Percentiles rank a stretch among this genome's conserved stretches.
Conservation (phyloP, 2,888 invertebrate species). For the Autographa gamma region DNA sequence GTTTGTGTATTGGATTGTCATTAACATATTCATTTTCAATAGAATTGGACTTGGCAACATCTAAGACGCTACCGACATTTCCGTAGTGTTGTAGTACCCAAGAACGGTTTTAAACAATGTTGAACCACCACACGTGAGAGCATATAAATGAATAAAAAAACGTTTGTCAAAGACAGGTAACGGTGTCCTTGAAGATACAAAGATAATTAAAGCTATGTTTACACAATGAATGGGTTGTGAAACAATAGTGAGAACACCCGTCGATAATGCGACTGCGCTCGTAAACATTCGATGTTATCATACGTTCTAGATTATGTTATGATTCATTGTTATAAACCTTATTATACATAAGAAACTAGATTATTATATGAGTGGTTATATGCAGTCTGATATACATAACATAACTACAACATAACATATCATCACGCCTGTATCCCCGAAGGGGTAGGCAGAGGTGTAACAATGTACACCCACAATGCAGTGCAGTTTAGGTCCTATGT, state of each 20-base stretch:
- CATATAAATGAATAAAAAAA: background rate
- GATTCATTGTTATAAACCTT: background rate
- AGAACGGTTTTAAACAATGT: background rate
- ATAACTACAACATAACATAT: too few relatives aligned
- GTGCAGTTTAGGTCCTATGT: too few relatives aligned
- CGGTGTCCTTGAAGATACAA: background rate
- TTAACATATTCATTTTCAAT: too few relatives aligned
- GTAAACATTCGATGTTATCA: constrained; percentile 5
- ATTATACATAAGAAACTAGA: background rate
- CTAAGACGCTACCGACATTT: too few relatives aligned
- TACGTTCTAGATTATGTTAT: background rate
- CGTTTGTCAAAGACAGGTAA: background rate
- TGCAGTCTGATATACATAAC: too few relatives aligned
- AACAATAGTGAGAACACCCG: background rate
- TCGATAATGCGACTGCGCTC: background rate
- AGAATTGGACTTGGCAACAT: too few relatives aligned
- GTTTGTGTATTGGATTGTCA: too few relatives aligned
- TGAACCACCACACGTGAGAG: background rate
- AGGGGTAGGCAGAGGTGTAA: too few relatives aligned
- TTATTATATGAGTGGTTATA: background rate
- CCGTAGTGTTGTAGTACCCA: too few relatives aligned
- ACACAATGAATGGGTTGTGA: constrained; percentile 2
- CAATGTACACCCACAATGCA: too few relatives aligned
- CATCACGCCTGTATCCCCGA: too few relatives aligned
- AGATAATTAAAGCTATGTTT: background rate